These are phyloP conservation scores for Sturnus vulgaris DNA, from an alignment of 2,113 vertebrate genomes.

Conservation along the genomic window DNA sequence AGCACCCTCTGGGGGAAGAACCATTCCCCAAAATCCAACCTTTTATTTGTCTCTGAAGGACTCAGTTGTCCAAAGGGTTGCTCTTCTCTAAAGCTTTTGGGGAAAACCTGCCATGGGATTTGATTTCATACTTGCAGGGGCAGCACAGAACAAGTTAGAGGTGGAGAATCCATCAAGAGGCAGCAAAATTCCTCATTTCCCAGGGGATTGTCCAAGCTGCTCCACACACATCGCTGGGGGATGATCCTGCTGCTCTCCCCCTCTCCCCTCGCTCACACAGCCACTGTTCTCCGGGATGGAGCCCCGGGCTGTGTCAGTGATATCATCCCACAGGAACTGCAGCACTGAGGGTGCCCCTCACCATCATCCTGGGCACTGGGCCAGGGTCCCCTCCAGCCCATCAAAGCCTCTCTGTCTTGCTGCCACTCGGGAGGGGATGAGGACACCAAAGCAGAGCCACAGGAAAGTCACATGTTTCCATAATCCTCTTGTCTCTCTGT, in stretches of 20 bases:
- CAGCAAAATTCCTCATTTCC: background rate
- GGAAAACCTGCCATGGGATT: background rate
- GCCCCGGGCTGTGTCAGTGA: background rate
- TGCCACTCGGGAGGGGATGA: background rate
- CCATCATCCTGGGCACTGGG: background rate
- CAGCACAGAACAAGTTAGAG: background rate
- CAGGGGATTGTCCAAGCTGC: background rate
- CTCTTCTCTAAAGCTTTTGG: background rate
- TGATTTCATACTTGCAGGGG: background rate
- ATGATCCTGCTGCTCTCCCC: background rate
- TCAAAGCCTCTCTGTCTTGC: constrained; percentile 45
- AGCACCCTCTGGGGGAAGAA: background rate
- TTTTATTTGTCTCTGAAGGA: background rate
- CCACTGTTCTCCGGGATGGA: background rate
- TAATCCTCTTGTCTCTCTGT: background rate
- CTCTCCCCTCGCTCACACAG: background rate
- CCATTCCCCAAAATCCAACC: background rate
- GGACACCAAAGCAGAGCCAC: background rate
- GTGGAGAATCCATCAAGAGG: background rate
- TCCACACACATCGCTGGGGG: background rate
- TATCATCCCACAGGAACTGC: constrained; percentile 9
- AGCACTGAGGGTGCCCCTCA: background rate
- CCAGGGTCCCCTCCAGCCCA: background rate
- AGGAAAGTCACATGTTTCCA: fast-evolving
- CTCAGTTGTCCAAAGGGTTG: background rate